Evolutionary conservation across 2,113 vertebrate species (phyloP), one percentile per base, ranked within the genome.

Genomic region (Centropus bengalensis): DNA sequence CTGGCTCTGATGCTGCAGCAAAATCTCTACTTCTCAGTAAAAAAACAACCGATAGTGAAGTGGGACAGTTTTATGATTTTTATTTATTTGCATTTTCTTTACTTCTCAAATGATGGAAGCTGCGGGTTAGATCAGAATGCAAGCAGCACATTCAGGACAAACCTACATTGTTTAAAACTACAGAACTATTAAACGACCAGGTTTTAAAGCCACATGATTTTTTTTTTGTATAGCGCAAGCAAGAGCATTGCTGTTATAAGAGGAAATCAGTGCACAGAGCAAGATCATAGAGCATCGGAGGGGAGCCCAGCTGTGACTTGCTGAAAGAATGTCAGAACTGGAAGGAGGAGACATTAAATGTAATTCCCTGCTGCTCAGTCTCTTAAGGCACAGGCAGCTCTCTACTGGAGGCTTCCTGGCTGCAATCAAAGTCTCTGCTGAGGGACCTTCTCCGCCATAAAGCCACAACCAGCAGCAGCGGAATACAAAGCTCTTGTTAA

Each of bases 331-430:
- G 80, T 94, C 77, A 90, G 94, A 84, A 58, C 52, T 64, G 94
- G 55, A 60, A 92, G 79, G 54, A 91, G 94, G 92, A 82, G 82
- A 83, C 56, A 93, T 94, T 59, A 95, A 91, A 86, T 84, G 64
- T 28, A 79, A 56, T 68, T 86, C 92, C 95, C 95, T 64, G 95
- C 96, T 95, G 95, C 91, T 95, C 1, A 2, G 64, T 71, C 91
- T 95, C 88, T 71, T 15, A 83, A 86, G 94, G 92, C 91, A n/a
- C 88, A 54, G 66, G 91, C 95, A 88, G 83, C 60, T 95, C 96
- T 79, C 94, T 14, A 27, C 88, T 86, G 92, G 95, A 75, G 56
- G 60, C 73, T 88, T 75, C 80, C 77, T n/a, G 30, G 73, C 86
- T 91, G 94, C 88, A 95, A 81, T 93, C 91, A 92, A 86, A 90